Evolutionary conservation across 1,140 invertebrate genomes (phyloP), one percentile per base, ranked within the genome.

Genomic region (Drosophila saltans): DNA sequence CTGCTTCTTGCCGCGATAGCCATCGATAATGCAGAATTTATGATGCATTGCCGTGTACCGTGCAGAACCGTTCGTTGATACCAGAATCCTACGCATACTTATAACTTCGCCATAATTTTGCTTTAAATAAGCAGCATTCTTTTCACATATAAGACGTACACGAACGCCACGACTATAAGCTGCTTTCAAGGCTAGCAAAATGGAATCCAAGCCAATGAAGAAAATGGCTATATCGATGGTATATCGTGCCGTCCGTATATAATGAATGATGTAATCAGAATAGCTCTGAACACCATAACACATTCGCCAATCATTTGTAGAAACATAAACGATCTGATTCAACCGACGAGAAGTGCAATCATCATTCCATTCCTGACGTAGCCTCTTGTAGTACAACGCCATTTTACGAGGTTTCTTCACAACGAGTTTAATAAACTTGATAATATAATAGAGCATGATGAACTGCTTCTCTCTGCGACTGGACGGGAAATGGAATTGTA

Each of bases 21-120:
- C 76, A 56, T 78, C 76, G 24, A 78, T 66, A 6, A 79, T 4
- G 48, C 69, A 78, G 36, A 79, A 56, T 26, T 79, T 77, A 56
- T 79, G 39, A 56, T 79, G 77, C 74, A 77, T 79, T 21, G 56
- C 28, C 8, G 39, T 7, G 2, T 28, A 4, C 9, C 36, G 30
- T 2, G 28, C 2, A 1, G 16, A 3, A 8, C 0, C 0, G 8
- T 11, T 0, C 2, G 9, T 3, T 7, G 3, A 1, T 1, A 11
- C 0, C 1, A 30, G 10, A 1, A 69, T 3, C 8, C 41, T n/a
- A 7, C 62, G 68, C 9, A 61, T 1, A 9, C 3, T 2, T 7
- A 57, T 7, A 63, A 8, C 28, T 0, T 57, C 7, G 10, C 56
- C 11, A 39, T 28, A 39, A 1, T 16, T 2, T 1, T 1, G 3